These are phyloP conservation scores for Subacronicta megacephala DNA, from an alignment of 2,888 invertebrate genomes.

Conservation along the genomic window DNA sequence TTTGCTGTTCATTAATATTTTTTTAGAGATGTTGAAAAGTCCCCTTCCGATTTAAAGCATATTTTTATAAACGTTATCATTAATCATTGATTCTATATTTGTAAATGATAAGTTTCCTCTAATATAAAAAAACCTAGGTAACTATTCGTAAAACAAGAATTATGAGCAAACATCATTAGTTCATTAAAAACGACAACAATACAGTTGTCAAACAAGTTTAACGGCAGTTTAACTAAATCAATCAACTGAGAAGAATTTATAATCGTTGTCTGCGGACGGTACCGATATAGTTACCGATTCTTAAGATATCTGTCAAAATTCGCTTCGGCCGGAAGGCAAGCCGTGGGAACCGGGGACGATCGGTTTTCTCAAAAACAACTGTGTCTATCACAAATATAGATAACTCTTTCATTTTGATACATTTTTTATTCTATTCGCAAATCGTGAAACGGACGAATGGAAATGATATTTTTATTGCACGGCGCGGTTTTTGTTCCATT, in stretches of 20 bases:
- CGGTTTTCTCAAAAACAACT: conserved; percentile 87
- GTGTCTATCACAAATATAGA: conserved; percentile 75
- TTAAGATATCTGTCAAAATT: conserved; percentile 88
- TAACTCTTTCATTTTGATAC: conserved; percentile 68
- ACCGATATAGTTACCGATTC: conserved; percentile 75
- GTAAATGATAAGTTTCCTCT: neutral
- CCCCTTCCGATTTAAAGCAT: neutral
- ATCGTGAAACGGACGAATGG: conserved; percentile 60
- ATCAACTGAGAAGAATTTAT: conserved; percentile 57
- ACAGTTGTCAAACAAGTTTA: conserved; percentile 37
- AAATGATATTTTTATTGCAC: conserved; percentile 50
- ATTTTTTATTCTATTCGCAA: conserved; percentile 62
- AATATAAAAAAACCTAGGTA: conserved; percentile 1
- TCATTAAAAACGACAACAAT: conserved; percentile 32
- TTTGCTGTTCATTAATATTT: too few species aligned
- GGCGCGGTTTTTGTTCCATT: conserved; percentile 27
- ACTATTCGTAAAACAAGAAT: neutral
- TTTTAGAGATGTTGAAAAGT: neutral
- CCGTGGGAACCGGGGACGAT: conserved; percentile 84
- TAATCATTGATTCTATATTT: conserved; percentile 4
- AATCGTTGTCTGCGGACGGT: conserved; percentile 71
- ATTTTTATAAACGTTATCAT: neutral
- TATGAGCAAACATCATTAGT: conserved; percentile 37
- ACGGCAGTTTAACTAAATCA: conserved; percentile 47
- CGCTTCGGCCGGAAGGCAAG: conserved; percentile 85